A percentile compares a stretch with the other conserved stretches of the same genome.
Evolutionary conservation across 1,140 invertebrate genomes (phyloP).

Genomic region (Sycophaga agraensis): DNA sequence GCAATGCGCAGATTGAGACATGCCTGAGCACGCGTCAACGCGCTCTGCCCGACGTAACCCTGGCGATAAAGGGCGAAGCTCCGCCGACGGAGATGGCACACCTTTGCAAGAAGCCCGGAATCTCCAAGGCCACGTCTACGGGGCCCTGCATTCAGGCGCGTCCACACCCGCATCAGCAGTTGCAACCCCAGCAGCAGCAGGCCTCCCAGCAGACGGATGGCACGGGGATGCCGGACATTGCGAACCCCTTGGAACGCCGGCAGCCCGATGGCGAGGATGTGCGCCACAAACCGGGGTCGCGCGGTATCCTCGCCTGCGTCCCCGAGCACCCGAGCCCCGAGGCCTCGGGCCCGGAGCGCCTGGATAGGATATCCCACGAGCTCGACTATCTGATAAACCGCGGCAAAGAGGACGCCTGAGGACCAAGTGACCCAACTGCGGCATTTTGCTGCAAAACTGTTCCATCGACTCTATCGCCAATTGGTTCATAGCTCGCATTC

Average conservation of each 20-base stretch:
- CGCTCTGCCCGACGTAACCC: conserved; percentile 51
- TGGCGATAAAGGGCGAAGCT: conserved; percentile 41
- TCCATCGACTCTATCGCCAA: conserved; percentile 12
- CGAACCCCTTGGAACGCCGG: conserved; percentile 49
- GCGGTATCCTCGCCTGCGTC: background rate
- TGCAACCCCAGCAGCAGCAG: too few relatives aligned
- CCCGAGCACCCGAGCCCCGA: conserved; percentile 25
- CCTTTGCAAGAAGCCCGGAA: conserved; percentile 9
- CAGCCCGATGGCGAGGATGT: conserved; percentile 55
- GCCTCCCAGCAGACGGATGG: too few relatives aligned
- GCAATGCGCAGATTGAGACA: conserved; percentile 50
- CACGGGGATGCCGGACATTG: conserved; percentile 45
- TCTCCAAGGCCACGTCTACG: background rate
- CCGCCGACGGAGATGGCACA: too few relatives aligned
- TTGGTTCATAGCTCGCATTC: conserved; percentile 13
- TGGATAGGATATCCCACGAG: conserved; percentile 74
- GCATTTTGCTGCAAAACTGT: too few relatives aligned
- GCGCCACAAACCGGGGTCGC: conserved; percentile 32
- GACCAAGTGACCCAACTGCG: too few relatives aligned
- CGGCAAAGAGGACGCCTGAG: conserved; percentile 40
- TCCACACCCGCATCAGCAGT: too few relatives aligned
- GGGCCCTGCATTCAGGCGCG: too few relatives aligned
- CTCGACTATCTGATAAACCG: conserved; percentile 74
- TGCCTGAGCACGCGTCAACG: conserved; percentile 31
- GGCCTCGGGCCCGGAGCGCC: conserved; percentile 62